Conservation (phyloP, 2,797 vertebrate species). For the Eremophila alpestris region DNA sequence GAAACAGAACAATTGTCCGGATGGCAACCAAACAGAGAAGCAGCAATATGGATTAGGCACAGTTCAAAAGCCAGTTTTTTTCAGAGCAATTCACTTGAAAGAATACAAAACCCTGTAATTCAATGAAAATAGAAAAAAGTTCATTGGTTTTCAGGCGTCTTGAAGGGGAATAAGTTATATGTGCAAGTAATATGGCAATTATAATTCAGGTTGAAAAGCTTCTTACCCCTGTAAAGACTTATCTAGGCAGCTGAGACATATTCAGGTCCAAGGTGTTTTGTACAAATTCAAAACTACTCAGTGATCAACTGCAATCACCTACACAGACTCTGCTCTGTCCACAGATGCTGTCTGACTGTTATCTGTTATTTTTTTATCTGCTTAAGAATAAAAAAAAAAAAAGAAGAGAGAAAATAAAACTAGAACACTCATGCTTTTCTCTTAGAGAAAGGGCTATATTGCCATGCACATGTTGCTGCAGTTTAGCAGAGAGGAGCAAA, state of each 20-base stretch:
- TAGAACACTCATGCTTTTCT: not conserved
- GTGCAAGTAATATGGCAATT: not conserved
- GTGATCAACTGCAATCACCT: not conserved
- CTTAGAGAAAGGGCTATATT: not conserved
- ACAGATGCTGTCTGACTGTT: not conserved
- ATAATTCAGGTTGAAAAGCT: not conserved
- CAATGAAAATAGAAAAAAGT: not conserved
- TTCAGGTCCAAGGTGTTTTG: not conserved
- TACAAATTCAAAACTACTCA: not conserved
- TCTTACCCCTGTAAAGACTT: not conserved
- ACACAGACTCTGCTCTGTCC: accelerated
- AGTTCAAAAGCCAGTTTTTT: not conserved
- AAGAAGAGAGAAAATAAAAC: not conserved
- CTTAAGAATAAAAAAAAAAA: not conserved
- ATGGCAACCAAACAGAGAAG: not conserved
- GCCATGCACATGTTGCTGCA: accelerated
- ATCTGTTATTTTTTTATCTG: not conserved
- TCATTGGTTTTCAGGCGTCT: not conserved
- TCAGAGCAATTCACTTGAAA: not conserved
- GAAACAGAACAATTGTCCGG: not conserved
- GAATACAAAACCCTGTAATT: not conserved
- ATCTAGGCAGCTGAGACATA: not conserved
- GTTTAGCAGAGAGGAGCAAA: not conserved
- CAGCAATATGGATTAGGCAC: not conserved
- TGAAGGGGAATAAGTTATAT: not conserved